Base-by-base conservation (phyloP, 1,140 invertebrate species). In the Apocrypta bakeri region DNA sequence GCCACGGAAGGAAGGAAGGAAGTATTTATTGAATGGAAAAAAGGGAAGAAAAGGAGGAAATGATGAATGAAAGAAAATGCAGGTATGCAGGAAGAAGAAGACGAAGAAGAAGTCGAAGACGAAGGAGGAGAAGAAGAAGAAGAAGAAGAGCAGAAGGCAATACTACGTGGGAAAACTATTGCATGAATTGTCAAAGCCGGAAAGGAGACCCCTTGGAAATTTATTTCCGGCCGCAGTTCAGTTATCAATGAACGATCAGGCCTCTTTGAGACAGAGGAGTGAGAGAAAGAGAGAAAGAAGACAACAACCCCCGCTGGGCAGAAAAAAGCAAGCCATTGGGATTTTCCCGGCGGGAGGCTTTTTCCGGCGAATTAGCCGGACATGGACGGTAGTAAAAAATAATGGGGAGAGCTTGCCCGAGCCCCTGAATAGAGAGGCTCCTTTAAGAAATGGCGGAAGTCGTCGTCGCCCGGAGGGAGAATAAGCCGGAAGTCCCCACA, bases 401-500 rank as follows among this genome's bases (percentile, higher is more conserved):
- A 89, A 89, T 88, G 86, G 3, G 87, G 48, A 56, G 48, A 17
- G 14, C 48, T 14, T 21, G 48, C 48, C 17, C 48, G 17, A 1
- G 42, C 12, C 7, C 17, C 82, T 90, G 89, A 89, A 90, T 89
- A 87, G 86, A 33, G 31, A 21, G 64, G 84, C 85, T 87, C 86
- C 88, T 88, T 87, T 85, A 85, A 88, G 88, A 88, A 89, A 89
- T 88, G 87, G 85, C 89, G 89, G 89, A 90, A 90, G 89, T 90
- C 87, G 87, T 63, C 73, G 66, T 56, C 56, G 40, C 37, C 40
- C 48, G 12, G 66, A 66, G 81, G 76, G 87, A 88, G 88, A 90
- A 90, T 90, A 87, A 86, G 88, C 88, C 88, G 89, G 89, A 90
- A 89, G 88, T 89, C 86, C 86, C 89, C 88, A 90, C 88, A 89